Percentiles rank a stretch among this genome's conserved stretches.
These are phyloP conservation scores for Metalampra italica DNA, from an alignment of 2,888 invertebrate species.

Conservation along the genomic window DNA sequence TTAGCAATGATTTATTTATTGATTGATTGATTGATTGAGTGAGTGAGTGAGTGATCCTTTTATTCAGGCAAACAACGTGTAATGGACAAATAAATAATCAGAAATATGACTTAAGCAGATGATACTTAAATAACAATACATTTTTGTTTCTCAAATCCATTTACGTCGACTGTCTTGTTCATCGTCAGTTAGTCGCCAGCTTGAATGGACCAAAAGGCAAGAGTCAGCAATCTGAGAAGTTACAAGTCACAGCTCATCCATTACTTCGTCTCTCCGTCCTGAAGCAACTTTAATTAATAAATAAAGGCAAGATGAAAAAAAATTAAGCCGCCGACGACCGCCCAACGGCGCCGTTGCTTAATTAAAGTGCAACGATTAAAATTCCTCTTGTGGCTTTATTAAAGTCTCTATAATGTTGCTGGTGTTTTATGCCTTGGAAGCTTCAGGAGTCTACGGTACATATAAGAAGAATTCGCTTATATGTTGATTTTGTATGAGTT, in stretches of 20 bases:
- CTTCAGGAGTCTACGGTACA: not conserved
- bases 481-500: no score
- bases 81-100: no score
- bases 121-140: no score
- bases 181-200: not conserved
- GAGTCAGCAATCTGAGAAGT: constrained; percentile 11
- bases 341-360: constrained; percentile 39
- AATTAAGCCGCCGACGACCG: constrained; percentile 31
- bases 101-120: no score
- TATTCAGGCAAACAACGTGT: no score
- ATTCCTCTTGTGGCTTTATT: constrained; percentile 43
- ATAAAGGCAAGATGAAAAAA: constrained; percentile 50
- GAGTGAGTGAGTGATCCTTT: no score
- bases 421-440: constrained; percentile 9
- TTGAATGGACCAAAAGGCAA: not conserved
- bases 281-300: constrained; percentile 53
- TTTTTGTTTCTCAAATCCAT: no score
- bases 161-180: not conserved
- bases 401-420: constrained; percentile 33
- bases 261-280: constrained; percentile 38
- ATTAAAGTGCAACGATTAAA: constrained; percentile 61
- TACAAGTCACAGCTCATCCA: constrained; percentile 45
- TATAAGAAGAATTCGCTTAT: no score
- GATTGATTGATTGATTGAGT: no score
- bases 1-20: no score